Percentiles rank a stretch among this genome's conserved stretches.
Conservation (phyloP, 2,797 vertebrate species). For the Synanceia verrucosa region DNA sequence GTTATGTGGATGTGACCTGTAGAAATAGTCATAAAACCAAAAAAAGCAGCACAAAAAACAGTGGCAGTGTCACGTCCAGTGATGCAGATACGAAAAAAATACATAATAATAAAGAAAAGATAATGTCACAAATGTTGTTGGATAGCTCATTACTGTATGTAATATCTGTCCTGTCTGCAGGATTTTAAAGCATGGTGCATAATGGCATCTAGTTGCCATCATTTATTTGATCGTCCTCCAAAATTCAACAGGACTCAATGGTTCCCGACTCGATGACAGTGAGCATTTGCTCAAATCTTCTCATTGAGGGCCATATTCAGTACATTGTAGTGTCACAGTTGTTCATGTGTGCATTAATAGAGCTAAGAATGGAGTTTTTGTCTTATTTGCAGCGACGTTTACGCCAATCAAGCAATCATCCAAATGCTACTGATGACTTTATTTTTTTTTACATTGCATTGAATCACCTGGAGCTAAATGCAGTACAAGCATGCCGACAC, state of each 20-base stretch:
- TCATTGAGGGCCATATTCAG: background rate
- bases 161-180: background rate
- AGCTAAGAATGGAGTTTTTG: background rate
- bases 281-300: background rate
- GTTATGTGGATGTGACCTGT: too few relatives aligned
- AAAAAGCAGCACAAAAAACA: too few relatives aligned
- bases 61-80: background rate
- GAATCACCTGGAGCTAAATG: background rate
- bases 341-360: background rate
- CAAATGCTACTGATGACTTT: background rate
- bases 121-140: background rate
- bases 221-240: slow-evolving; percentile 3
- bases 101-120: too few relatives aligned
- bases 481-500: background rate
- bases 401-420: background rate
- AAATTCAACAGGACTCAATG: background rate
- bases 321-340: background rate
- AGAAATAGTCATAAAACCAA: too few relatives aligned
- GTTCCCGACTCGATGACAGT: background rate
- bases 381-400: background rate
- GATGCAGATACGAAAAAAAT: background rate
- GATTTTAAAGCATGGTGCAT: background rate
- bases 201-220: background rate
- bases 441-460: background rate
- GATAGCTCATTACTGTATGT: background rate